Conservation (phyloP, 2,888 invertebrate genomes). For the Eilema depressum region DNA sequence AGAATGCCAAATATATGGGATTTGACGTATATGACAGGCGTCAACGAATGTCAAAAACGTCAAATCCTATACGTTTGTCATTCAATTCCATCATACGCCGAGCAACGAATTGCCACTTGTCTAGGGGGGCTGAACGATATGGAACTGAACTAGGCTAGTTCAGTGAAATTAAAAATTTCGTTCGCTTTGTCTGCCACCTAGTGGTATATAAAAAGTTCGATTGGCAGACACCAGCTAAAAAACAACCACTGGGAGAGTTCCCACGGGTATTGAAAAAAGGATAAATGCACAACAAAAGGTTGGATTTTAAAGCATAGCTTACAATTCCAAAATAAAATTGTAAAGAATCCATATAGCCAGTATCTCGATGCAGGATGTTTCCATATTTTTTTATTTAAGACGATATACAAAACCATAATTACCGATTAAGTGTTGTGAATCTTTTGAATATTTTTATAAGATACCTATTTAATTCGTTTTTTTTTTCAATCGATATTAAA, state of each 20-base stretch:
- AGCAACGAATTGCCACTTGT: too few relatives aligned
- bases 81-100: too few relatives aligned
- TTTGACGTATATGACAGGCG: too few relatives aligned
- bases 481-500: too few relatives aligned
- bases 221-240: neutral
- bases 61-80: too few relatives aligned
- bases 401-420: neutral
- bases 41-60: too few relatives aligned
- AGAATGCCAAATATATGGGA: too few relatives aligned
- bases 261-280: constrained; percentile 1
- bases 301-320: neutral
- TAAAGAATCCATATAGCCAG: neutral
- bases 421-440: too few relatives aligned
- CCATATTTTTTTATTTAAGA: neutral
- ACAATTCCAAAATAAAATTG: neutral
- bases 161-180: neutral
- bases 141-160: neutral
- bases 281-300: neutral
- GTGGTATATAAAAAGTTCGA: neutral
- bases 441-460: too few relatives aligned
- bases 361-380: neutral
- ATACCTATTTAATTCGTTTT: too few relatives aligned
- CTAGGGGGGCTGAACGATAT: too few relatives aligned
- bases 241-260: neutral
- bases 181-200: too few relatives aligned